phyloP scores from a whole-genome alignment of 2,113 vertebrate genomes.

The Xenopus tropicalis region DNA sequence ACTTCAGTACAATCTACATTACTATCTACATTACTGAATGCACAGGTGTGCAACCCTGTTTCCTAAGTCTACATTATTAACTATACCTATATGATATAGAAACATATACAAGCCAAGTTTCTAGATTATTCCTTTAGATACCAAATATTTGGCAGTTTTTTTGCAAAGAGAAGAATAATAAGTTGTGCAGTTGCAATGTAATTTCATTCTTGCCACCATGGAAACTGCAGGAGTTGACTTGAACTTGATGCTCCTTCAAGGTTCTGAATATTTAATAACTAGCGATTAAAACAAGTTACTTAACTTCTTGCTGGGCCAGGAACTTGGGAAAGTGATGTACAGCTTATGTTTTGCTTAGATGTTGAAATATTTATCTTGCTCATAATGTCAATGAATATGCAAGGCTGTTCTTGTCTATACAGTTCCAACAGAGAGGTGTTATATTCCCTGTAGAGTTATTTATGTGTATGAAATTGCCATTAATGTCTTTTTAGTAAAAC shows the following conservation, averaged over 20 bases:
- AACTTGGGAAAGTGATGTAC: conserved; percentile 17
- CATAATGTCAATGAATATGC: background rate
- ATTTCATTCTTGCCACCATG: conserved; percentile 30
- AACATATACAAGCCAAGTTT: no score
- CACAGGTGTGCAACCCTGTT: no score
- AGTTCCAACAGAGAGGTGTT: no score
- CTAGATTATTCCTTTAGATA: no score
- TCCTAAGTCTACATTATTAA: no score
- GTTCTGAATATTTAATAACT: conserved; percentile 37
- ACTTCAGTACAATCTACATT: no score
- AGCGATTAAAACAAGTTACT: conserved; percentile 14
- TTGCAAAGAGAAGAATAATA: conserved; percentile 21
- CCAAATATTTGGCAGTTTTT: background rate
- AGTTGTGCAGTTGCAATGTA: conserved; percentile 11
- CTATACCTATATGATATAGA: no score
- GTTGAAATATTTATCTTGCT: conserved; percentile 8
- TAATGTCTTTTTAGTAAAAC: no score
- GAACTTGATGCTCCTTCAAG: conserved; percentile 29
- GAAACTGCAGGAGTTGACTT: conserved; percentile 41
- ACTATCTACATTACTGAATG: no score
- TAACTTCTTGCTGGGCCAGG: conserved; percentile 9
- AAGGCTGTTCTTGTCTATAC: no score
- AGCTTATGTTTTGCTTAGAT: conserved; percentile 17
- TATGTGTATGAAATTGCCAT: no score
- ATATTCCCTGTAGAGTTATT: no score